Base-by-base conservation (phyloP, 2,113 vertebrate genomes). In the Heliornis fulica region DNA sequence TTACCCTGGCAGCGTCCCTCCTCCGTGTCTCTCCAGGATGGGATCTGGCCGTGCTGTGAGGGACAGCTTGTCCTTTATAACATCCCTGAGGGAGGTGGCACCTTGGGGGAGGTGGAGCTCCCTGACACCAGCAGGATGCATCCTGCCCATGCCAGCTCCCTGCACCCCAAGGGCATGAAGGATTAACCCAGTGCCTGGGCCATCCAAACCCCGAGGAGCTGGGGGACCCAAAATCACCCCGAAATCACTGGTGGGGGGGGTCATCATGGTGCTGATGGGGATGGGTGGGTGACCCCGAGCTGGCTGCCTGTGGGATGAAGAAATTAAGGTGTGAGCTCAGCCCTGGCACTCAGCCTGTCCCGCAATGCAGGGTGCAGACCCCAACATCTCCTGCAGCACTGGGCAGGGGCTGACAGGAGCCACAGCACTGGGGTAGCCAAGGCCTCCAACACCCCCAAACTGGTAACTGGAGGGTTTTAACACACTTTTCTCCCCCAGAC, bases 351-450 rank as follows among this genome's bases (percentile, higher is more conserved):
- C 9, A 6, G 60, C n/a, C n/a, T 10, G 21, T 11, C 26, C 25
- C 0, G 0, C 51, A 60, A 3, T 3, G 63, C 38, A 18, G 83
- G 41, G 45, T 56, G 46, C 1, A 53, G 79, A 68, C 76, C 66
- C 59, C 51, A 83, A 32, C 5, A 6, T 11, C 72, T 79, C 69
- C 65, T 12, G 18, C 60, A 43, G 74, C 57, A 25, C 7, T 0
- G 0, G 26, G 31, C n/a, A n/a, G 22, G 17, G 22, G 20, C 56
- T 20, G 19, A 41, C 0, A 0, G 36, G 13, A 59, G 8, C 19
- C 71, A 41, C 11, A 0, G 34, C 25, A 7, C 10, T 0, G 1
- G 50, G n/a, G 57, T 7, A n/a, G 11, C 5, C 0, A 0, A 29
- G 17, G 4, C 25, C 45, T 66, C 51, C 1, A 0, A 48, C 70